phyloP scores from a whole-genome alignment of 2,888 invertebrate species.

The Icerya purchasi region DNA sequence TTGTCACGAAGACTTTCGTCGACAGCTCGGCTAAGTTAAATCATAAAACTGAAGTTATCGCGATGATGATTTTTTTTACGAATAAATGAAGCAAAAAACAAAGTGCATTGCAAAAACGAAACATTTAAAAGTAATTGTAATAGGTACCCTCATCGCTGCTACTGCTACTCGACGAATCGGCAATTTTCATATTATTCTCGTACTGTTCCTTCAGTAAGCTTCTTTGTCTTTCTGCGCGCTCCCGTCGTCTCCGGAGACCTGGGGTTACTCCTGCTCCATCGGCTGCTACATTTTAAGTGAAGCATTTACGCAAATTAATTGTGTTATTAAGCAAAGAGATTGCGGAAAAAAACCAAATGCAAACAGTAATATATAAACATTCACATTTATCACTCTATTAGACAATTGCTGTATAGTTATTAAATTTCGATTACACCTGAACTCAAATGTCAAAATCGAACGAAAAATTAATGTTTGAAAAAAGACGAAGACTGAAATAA shows the following conservation, averaged over 20 bases:
- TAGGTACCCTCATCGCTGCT: slow-evolving; percentile 14
- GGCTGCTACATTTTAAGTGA: slow-evolving; percentile 11
- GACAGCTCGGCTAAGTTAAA: too few relatives aligned
- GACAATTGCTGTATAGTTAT: neutral
- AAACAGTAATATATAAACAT: neutral
- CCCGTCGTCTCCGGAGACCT: slow-evolving; percentile 49
- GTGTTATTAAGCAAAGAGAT: neutral
- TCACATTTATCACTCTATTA: neutral
- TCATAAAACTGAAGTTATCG: too few relatives aligned
- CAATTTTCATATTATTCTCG: slow-evolving; percentile 28
- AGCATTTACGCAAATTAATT: slow-evolving; percentile 8
- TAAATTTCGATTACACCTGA: neutral
- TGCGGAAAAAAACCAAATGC: slow-evolving; percentile 3
- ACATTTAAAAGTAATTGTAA: too few relatives aligned
- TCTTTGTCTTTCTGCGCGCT: slow-evolving; percentile 57
- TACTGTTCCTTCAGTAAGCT: slow-evolving; percentile 65
- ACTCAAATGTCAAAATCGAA: too few relatives aligned
- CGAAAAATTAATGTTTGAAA: too few relatives aligned
- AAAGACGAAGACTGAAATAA: too few relatives aligned
- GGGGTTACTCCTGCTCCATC: slow-evolving; percentile 54
- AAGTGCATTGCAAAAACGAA: too few relatives aligned
- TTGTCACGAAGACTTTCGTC: too few relatives aligned
- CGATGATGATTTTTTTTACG: too few relatives aligned
- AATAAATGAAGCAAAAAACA: too few relatives aligned
- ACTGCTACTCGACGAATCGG: slow-evolving; percentile 14